These are phyloP conservation scores for Andrena camellia DNA, from an alignment of 2,888 invertebrate genomes.

Conservation along the genomic window DNA sequence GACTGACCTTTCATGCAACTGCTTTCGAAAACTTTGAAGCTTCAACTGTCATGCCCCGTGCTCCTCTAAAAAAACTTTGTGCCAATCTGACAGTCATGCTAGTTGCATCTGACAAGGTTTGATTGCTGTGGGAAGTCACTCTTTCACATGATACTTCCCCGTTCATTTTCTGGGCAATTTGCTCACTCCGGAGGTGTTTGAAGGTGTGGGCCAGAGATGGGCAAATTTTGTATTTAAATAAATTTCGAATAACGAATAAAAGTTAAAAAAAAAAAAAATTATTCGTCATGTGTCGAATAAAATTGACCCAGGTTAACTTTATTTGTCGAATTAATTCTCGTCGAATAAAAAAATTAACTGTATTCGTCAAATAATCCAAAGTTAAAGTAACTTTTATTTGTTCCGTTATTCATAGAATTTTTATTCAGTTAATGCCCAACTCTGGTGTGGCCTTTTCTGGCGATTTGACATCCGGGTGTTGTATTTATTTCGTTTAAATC, in stretches of 20 bases:
- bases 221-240: too few species aligned
- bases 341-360: background rate
- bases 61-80: background rate
- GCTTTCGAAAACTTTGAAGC: slow-evolving; percentile 4
- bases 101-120: background rate
- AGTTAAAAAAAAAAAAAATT: too few species aligned
- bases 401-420: too few species aligned
- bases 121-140: slow-evolving; percentile 9
- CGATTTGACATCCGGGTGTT: too few species aligned
- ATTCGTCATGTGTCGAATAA: too few species aligned
- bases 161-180: background rate
- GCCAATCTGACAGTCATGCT: background rate
- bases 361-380: too few species aligned
- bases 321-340: too few species aligned
- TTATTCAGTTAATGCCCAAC: too few species aligned
- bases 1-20: background rate
- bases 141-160: background rate
- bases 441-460: too few species aligned
- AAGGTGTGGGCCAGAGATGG: background rate
- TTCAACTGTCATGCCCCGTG: background rate
- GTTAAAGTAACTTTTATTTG: too few species aligned
- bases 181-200: background rate
- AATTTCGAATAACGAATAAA: too few species aligned
- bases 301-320: background rate
- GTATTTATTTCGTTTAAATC: too few species aligned